A percentile compares a stretch with the other conserved stretches of the same genome.
phyloP scores from a whole-genome alignment of 2,888 invertebrate species.

The Clivina fossor region DNA sequence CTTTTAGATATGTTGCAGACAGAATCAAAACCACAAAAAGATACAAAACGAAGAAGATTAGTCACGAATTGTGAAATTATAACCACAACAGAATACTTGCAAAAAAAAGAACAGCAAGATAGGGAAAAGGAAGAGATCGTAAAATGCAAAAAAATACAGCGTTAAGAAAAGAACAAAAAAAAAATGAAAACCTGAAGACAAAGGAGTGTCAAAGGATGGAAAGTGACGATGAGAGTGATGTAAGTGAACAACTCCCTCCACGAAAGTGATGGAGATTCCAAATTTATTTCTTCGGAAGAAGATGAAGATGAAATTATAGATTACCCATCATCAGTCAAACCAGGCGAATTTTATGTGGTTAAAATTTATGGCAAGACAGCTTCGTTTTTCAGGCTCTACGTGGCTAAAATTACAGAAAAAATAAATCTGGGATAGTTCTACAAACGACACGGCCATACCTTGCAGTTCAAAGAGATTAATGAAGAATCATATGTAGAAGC shows the following conservation, averaged over 20 bases:
- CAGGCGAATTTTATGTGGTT: constrained; percentile 10
- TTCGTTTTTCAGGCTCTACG: constrained; percentile 3
- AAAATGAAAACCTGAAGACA: constrained; percentile 3
- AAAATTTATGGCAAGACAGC: constrained; percentile 5
- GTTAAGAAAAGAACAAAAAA: constrained; percentile 1
- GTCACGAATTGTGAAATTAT: constrained; percentile 23
- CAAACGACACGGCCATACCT: constrained; percentile 15
- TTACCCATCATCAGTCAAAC: constrained; percentile 1
- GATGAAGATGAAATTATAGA: constrained; percentile 11
- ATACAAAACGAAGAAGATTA: constrained; percentile 18
- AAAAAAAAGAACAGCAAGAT: constrained; percentile 15
- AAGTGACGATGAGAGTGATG: constrained; percentile 16
- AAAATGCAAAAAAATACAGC: constrained; percentile 9
- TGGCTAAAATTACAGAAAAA: constrained; percentile 10
- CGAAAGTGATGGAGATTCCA: constrained; percentile 15
- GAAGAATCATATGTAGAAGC: constrained; percentile 13
- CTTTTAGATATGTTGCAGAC: constrained; percentile 17
- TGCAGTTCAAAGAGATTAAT: constrained; percentile 13
- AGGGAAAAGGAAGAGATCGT: constrained; percentile 7
- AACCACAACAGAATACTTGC: constrained; percentile 21
- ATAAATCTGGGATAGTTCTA: constrained; percentile 12
- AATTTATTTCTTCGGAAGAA: constrained; percentile 12
- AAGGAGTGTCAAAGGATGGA: constrained; percentile 1
- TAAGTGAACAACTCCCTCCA: constrained; percentile 13
- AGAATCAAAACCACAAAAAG: constrained; percentile 14